A percentile compares a stretch with the other conserved stretches of the same genome.
phyloP scores from a whole-genome alignment of 2,888 invertebrate species.

The Chirona hameri region DNA sequence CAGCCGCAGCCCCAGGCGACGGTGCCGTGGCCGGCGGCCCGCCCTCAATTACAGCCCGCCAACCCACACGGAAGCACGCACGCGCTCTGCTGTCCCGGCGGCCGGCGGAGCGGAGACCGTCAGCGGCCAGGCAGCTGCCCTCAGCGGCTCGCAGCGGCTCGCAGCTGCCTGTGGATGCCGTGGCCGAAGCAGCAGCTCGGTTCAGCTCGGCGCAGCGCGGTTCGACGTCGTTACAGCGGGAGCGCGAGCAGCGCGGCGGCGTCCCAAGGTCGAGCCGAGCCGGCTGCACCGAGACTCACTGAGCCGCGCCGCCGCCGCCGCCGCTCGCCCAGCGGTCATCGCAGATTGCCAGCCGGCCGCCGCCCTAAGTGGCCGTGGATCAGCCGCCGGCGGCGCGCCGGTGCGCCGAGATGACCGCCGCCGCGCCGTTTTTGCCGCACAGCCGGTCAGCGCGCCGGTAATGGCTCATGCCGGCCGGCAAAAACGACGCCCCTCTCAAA shows the following conservation, averaged over 20 bases:
- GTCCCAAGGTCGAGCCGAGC: neutral
- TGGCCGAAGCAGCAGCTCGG: too few relatives aligned
- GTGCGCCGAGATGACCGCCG: neutral
- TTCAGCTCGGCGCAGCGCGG: neutral
- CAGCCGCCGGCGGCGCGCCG: neutral
- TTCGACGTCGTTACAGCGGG: neutral
- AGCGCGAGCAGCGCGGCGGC: neutral
- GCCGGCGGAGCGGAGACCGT: neutral
- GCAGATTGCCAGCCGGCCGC: neutral
- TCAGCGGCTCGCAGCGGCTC: too few relatives aligned
- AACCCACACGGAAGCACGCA: neutral
- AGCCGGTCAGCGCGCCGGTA: conserved; percentile 26
- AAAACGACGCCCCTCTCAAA: conserved; percentile 7
- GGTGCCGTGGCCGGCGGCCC: neutral
- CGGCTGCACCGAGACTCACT: neutral
- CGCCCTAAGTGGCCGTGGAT: conserved; percentile 11
- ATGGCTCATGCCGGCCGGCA: conserved; percentile 5
- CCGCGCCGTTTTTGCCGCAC: conserved; percentile 1
- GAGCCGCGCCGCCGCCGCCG: neutral
- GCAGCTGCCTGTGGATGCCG: too few relatives aligned
- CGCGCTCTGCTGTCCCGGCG: neutral
- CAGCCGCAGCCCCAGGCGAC: neutral
- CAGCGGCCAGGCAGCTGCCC: too few relatives aligned
- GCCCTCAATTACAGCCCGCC: neutral
- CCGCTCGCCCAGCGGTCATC: neutral